Base-by-base conservation (phyloP, 35 echinoderm and acorn worm species). In the Acanthaster planci region DNA sequence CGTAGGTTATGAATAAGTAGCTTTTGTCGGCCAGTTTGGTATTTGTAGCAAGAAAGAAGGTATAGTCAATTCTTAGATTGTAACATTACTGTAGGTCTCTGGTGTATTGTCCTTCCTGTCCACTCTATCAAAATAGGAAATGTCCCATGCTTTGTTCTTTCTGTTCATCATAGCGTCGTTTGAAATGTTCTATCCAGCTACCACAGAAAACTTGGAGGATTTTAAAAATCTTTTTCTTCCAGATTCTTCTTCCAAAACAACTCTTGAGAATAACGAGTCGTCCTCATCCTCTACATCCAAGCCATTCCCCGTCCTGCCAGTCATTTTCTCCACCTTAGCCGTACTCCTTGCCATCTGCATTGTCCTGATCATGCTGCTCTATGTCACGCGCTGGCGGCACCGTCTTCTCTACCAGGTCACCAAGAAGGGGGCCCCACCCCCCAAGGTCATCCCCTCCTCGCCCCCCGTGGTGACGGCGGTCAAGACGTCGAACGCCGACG, bases 351-450 rank as follows among this genome's bases (percentile, higher is more conserved):
- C 90, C 79, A 81, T 88, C 77, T 82, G 87, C 40, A 90, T 97
- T 7, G 64, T 97, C 12, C 60, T 92, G 5, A 55, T 92, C 15
- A 81, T 97, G 44, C 87, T 97, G 5, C 84, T 97, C 36, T 77
- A 89, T 16, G 84, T 97, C 19, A 87, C 90, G 10, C 92, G 92
- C 79, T 87, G 90, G 34, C 84, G 90, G 42, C 94, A 97, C 67
- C 80, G 90, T 51, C 78, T 97, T 29, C 86, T 92, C 78, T 97
- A 97, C 58, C 87, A 97, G 5, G 90, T 97, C 82, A 92, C 91
- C 34, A 44, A 89, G 77, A 88, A 89, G 37, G 75, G 86, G 30
- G 79, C 59, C 53, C 85, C 57, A 34, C 77, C 21, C 84, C 59
- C 59, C 77, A 86, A 47, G 77, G 52, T 59, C 40, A 78, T 19